Percentiles rank a stretch among this genome's conserved stretches.
phyloP scores from a whole-genome alignment of 2,113 vertebrate species.

The Leptocoma aspasia region DNA sequence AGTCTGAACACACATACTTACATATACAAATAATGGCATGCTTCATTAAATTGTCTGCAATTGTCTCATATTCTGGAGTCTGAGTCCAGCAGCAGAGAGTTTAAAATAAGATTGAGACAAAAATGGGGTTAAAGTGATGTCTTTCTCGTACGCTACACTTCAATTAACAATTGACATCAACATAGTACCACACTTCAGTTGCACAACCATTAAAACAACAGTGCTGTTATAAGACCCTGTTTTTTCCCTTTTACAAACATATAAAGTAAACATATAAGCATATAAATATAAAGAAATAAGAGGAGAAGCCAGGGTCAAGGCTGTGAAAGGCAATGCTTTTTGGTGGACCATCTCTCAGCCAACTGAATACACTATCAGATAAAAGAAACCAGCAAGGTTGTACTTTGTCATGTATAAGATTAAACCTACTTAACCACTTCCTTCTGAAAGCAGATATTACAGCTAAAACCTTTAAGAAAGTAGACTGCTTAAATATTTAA shows the following conservation, averaged over 20 bases:
- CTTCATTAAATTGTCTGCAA: background rate
- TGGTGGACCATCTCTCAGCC: background rate
- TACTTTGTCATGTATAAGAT: background rate
- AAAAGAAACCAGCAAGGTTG: background rate
- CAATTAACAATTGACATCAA: background rate
- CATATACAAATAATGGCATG: background rate
- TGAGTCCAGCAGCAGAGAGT: background rate
- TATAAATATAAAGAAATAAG: background rate
- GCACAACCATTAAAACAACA: background rate
- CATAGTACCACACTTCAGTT: background rate
- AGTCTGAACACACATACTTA: background rate
- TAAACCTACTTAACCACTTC: constrained; percentile 13
- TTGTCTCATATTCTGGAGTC: background rate
- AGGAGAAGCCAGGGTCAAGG: background rate
- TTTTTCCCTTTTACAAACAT: background rate
- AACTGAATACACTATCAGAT: background rate
- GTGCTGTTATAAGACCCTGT: background rate
- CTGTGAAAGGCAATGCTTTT: background rate
- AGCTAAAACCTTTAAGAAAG: background rate
- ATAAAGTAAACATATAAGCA: background rate
- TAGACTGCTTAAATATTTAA: background rate
- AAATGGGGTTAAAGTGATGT: background rate
- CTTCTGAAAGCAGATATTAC: background rate
- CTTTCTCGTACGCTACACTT: background rate
- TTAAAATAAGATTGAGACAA: background rate